A percentile compares a stretch with the other conserved stretches of the same genome.
These are phyloP conservation scores for Neoseiulus cucumeris DNA, from an alignment of 1,140 invertebrate species.

Conservation along the genomic window DNA sequence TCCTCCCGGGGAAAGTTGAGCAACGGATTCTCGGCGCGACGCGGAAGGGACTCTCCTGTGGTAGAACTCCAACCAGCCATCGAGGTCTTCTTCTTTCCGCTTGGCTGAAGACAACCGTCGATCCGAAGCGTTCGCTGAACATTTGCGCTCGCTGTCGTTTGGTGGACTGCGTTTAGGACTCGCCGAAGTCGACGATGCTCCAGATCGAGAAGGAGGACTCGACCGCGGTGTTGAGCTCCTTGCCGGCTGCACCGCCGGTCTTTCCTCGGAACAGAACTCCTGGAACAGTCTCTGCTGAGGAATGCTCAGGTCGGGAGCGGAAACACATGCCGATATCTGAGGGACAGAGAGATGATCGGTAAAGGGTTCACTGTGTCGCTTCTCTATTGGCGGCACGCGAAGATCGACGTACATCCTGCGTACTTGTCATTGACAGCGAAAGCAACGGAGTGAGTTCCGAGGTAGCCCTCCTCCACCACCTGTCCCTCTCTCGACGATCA, in stretches of 20 bases:
- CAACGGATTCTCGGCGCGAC: not conserved
- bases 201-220: not conserved
- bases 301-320: not conserved
- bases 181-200: not conserved
- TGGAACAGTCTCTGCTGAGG: not conserved
- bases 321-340: not conserved
- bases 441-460: no score
- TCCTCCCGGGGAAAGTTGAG: not conserved
- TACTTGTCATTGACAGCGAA: no score
- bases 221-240: not conserved
- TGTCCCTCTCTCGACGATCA: no score
- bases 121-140: no score
- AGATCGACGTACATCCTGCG: slow-evolving; percentile 4
- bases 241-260: no score
- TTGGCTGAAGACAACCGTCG: not conserved
- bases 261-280: not conserved
- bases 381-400: not conserved
- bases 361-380: not conserved
- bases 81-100: not conserved
- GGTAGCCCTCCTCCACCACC: no score
- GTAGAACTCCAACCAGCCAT: slow-evolving; percentile 5
- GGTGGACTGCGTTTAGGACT: not conserved
- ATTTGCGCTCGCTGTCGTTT: no score
- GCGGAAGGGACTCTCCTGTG: not conserved
- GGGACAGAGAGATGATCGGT: not conserved